Conservation (phyloP, 37 sponge, comb jelly and placozoan species). For the Lycopodina hypogea region DNA sequence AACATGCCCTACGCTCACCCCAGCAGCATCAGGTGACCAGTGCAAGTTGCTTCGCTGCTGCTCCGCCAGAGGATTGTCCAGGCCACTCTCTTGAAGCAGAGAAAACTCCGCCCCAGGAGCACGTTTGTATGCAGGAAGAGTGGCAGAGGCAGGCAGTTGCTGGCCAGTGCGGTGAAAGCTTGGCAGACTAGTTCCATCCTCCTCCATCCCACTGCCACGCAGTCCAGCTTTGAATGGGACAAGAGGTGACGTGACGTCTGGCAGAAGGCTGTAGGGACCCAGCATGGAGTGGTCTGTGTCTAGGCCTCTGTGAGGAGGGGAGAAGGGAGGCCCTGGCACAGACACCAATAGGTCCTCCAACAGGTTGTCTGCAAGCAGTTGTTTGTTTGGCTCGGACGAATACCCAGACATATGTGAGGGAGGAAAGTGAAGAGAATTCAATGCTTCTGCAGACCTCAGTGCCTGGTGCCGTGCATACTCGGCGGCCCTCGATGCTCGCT, state of each 20-base stretch:
- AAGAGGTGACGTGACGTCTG: background rate
- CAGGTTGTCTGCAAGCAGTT: background rate
- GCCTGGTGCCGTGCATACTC: conserved; percentile 1
- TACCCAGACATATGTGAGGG: background rate
- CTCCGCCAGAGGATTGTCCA: background rate
- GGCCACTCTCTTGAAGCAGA: background rate
- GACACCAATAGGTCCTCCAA: background rate
- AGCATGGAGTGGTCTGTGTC: background rate
- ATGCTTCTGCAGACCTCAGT: conserved; percentile 18
- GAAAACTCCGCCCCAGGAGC: conserved; percentile 30
- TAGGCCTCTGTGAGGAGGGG: background rate
- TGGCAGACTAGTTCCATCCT: conserved; percentile 20
- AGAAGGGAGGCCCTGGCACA: background rate
- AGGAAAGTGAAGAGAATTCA: conserved; percentile 18
- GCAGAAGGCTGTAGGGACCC: background rate
- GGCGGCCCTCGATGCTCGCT: conserved; percentile 6
- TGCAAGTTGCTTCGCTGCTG: background rate
- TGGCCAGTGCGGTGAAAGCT: background rate
- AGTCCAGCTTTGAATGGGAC: background rate
- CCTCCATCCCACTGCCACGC: conserved; percentile 5
- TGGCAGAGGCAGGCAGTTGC: background rate
- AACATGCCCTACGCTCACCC: background rate
- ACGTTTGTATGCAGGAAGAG: conserved; percentile 15
- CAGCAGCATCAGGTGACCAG: conserved; percentile 5
- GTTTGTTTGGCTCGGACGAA: background rate